These are phyloP conservation scores for Chionomys nivalis DNA, from an alignment of 2,113 vertebrate species.

Conservation along the genomic window DNA sequence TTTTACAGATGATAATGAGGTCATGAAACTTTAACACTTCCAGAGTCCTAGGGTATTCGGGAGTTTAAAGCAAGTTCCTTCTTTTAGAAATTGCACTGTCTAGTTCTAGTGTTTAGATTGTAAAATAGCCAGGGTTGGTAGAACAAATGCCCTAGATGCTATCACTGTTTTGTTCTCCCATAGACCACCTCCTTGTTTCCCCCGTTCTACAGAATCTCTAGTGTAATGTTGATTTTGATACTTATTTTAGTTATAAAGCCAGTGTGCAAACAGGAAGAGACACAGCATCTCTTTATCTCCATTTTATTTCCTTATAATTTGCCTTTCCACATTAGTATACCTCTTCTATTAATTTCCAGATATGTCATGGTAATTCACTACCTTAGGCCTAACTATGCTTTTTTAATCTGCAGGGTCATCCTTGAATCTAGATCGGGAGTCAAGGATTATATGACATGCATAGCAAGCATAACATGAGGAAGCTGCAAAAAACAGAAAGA, in stretches of 20 bases:
- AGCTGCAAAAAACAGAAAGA: background rate
- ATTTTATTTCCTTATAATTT: slow-evolving; percentile 12
- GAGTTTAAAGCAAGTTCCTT: slow-evolving; percentile 31
- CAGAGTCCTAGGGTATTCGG: slow-evolving; percentile 3
- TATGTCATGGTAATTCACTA: background rate
- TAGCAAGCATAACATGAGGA: background rate
- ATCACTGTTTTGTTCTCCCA: background rate
- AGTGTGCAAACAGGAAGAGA: background rate
- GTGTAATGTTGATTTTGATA: slow-evolving; percentile 26
- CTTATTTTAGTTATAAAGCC: slow-evolving; percentile 39
- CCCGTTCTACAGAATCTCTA: background rate
- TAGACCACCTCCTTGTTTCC: background rate
- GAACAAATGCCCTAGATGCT: background rate
- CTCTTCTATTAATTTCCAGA: background rate
- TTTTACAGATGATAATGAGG: background rate
- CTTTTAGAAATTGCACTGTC: slow-evolving; percentile 3
- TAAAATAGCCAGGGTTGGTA: background rate
- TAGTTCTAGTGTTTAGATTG: slow-evolving; percentile 4
- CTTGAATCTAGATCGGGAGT: background rate
- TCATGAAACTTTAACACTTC: slow-evolving; percentile 51
- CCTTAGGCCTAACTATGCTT: background rate
- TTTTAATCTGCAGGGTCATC: background rate
- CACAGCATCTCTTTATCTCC: background rate
- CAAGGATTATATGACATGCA: background rate
- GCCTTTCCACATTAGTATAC: background rate